Conservation (phyloP, 2,888 invertebrate genomes). For the Polyploca ridens region DNA sequence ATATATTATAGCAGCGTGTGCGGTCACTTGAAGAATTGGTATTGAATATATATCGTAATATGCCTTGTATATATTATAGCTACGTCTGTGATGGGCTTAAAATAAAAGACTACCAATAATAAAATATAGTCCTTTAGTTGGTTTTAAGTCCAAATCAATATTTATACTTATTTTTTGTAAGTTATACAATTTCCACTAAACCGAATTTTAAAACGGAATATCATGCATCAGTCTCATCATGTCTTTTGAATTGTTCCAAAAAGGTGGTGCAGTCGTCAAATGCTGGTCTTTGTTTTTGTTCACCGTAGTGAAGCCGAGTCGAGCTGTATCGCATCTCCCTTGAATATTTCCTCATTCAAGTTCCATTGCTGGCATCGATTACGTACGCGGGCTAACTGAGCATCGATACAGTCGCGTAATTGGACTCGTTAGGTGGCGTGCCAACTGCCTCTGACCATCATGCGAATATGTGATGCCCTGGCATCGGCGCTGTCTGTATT, state of each 20-base stretch:
- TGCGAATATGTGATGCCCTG: slow-evolving; percentile 1
- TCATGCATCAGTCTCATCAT: background rate
- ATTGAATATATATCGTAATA: too few species aligned
- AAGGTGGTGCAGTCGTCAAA: background rate
- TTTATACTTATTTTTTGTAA: background rate
- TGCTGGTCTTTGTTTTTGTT: background rate
- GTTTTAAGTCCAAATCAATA: background rate
- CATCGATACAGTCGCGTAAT: slow-evolving; percentile 21
- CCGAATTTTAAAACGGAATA: background rate
- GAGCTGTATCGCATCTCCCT: slow-evolving; percentile 4
- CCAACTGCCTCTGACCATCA: slow-evolving; percentile 17
- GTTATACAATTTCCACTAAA: background rate
- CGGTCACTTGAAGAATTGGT: too few species aligned
- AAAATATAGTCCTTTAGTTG: too few species aligned
- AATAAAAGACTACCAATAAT: too few species aligned
- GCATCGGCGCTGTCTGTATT: background rate
- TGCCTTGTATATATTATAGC: too few species aligned
- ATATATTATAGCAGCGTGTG: too few species aligned
- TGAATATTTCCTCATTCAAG: slow-evolving; percentile 31
- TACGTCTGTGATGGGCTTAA: too few species aligned
- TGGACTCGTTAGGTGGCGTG: slow-evolving; percentile 22
- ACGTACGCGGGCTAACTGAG: slow-evolving; percentile 23
- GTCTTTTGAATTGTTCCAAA: background rate
- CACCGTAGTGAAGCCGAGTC: background rate
- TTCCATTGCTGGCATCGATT: slow-evolving; percentile 31